Evolutionary conservation across 1,140 invertebrate species (phyloP).

Genomic region (Brachionus angularis): DNA sequence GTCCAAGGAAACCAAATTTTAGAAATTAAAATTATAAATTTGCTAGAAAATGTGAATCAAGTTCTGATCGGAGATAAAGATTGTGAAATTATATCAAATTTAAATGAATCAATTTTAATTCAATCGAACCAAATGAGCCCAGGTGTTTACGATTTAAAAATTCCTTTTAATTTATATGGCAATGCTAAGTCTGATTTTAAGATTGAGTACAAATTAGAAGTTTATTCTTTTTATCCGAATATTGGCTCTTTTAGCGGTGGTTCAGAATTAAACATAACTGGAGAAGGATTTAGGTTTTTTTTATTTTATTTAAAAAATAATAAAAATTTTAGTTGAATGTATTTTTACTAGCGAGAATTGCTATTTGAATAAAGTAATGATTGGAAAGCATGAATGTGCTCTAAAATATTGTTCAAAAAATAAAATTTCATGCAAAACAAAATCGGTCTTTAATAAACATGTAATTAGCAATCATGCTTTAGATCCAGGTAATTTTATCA

Average conservation of each 20-base stretch:
- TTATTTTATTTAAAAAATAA: not conserved
- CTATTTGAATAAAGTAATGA: not conserved
- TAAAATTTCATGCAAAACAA: not conserved
- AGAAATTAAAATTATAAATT: conserved; percentile 47
- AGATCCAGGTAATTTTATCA: not conserved
- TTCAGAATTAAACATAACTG: conserved; percentile 50
- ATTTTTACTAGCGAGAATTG: not conserved
- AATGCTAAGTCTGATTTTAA: not conserved
- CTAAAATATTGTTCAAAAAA: not conserved
- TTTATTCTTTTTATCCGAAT: conserved; percentile 10
- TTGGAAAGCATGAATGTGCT: not conserved
- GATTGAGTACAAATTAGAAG: conserved; percentile 43
- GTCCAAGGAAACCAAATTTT: conserved; percentile 46
- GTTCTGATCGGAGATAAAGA: conserved; percentile 45
- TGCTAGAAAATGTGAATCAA: conserved; percentile 18
- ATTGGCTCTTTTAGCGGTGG: conserved; percentile 48
- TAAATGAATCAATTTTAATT: conserved; percentile 44
- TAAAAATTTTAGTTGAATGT: not conserved
- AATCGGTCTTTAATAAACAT: not conserved
- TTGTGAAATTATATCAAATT: conserved; percentile 42
- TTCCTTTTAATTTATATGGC: not conserved
- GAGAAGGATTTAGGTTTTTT: conserved; percentile 47
- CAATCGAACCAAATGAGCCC: conserved; percentile 45
- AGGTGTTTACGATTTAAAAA: conserved; percentile 45
- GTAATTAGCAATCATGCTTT: not conserved